phyloP scores from a whole-genome alignment of 2,888 invertebrate species.

The Podotricha telesiphe region DNA sequence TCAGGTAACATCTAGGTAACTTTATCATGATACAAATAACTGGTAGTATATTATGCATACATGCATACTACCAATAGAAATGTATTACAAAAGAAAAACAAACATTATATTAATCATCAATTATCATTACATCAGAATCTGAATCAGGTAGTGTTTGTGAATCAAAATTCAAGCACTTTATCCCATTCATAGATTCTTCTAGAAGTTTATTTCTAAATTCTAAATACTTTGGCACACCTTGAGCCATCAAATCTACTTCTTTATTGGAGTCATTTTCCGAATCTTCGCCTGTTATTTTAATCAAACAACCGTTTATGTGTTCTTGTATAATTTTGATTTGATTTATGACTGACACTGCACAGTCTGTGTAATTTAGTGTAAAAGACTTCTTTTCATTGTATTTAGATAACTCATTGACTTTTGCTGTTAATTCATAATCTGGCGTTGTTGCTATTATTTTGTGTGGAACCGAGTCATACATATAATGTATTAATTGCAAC shows the following conservation, averaged over 20 bases:
- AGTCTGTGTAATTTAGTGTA: slow-evolving; percentile 49
- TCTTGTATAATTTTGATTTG: slow-evolving; percentile 57
- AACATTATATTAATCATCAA: slow-evolving; percentile 45
- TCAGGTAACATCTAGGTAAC: too few relatives aligned
- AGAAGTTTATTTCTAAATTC: slow-evolving; percentile 59
- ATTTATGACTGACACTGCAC: slow-evolving; percentile 56
- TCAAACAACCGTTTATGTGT: slow-evolving; percentile 64
- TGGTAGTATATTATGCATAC: too few relatives aligned
- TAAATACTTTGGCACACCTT: slow-evolving; percentile 52
- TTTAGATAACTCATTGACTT: slow-evolving; percentile 47
- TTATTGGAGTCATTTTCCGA: slow-evolving; percentile 51
- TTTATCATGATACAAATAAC: too few relatives aligned
- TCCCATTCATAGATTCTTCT: slow-evolving; percentile 52
- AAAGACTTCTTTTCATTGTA: slow-evolving; percentile 50
- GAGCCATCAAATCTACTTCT: slow-evolving; percentile 64
- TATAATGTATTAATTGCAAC: slow-evolving; percentile 66
- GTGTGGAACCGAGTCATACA: slow-evolving; percentile 66
- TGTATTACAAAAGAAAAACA: slow-evolving; percentile 18
- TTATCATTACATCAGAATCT: slow-evolving; percentile 48
- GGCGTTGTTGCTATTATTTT: slow-evolving; percentile 61
- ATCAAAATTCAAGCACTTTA: slow-evolving; percentile 44
- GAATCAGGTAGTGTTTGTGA: slow-evolving; percentile 3
- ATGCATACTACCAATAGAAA: neutral
- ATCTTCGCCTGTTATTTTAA: slow-evolving; percentile 51
- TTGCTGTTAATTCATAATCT: slow-evolving; percentile 55